These are phyloP conservation scores for Stratiomys singularior DNA, from an alignment of 2,888 invertebrate species.

Conservation along the genomic window DNA sequence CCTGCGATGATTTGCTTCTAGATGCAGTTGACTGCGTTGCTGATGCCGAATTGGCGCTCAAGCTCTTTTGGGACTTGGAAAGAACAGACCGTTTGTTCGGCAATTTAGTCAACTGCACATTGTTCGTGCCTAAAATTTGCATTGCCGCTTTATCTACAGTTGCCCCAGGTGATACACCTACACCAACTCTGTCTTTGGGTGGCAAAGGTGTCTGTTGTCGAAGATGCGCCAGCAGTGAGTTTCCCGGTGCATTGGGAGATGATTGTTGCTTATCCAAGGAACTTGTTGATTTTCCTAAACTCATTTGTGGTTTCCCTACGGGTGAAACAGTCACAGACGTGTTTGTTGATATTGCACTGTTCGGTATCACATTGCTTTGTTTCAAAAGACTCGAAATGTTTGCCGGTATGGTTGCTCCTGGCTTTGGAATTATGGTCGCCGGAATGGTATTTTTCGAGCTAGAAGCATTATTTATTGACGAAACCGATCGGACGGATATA, in stretches of 20 bases:
- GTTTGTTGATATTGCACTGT: not conserved
- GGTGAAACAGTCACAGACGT: not conserved
- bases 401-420: not conserved
- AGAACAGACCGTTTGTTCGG: constrained; percentile 18
- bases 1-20: not conserved
- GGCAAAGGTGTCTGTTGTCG: not conserved
- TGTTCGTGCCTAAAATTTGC: constrained; percentile 36
- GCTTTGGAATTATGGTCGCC: constrained; percentile 24
- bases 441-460: constrained; percentile 29
- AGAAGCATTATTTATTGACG: constrained; percentile 40
- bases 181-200: not conserved
- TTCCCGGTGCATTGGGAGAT: not conserved
- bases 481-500: constrained; percentile 47
- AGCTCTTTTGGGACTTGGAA: not conserved
- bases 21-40: not conserved
- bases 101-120: constrained; percentile 41
- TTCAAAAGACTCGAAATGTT: not conserved
- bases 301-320: not conserved
- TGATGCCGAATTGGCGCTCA: not conserved
- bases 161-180: too few relatives aligned
- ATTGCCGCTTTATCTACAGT: constrained; percentile 11
- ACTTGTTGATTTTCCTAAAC: not conserved
- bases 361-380: not conserved
- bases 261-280: not conserved
- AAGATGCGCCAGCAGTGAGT: not conserved